phyloP scores from a whole-genome alignment of 2,888 invertebrate species.

The Phania funesta region DNA sequence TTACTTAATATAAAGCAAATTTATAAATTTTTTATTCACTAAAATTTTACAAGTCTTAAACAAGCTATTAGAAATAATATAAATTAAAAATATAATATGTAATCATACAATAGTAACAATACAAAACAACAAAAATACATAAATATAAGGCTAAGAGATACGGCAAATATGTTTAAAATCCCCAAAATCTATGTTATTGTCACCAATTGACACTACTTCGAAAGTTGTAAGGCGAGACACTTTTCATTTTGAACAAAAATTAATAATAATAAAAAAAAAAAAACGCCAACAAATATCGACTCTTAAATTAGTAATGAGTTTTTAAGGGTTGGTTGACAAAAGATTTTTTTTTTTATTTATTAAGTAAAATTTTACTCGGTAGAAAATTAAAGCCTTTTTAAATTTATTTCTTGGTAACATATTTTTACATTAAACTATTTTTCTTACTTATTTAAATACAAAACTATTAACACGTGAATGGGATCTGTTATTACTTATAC shows the following conservation, averaged over 20 bases:
- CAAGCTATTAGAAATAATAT: constrained; percentile 20
- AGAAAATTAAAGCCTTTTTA: too few species aligned
- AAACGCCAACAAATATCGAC: too few species aligned
- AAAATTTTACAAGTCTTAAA: constrained; percentile 5
- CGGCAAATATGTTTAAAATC: not conserved
- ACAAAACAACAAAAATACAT: not conserved
- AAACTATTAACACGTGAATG: too few species aligned
- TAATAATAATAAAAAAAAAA: not conserved
- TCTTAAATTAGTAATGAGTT: too few species aligned
- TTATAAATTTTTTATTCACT: constrained; percentile 14
- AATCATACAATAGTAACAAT: constrained; percentile 16
- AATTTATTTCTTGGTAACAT: too few species aligned
- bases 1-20: constrained; percentile 8
- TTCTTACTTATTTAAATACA: too few species aligned
- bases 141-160: constrained; percentile 9
- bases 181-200: constrained; percentile 3
- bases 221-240: too few species aligned
- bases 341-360: too few species aligned
- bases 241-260: constrained; percentile 10
- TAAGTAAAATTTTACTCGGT: too few species aligned
- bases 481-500: too few species aligned
- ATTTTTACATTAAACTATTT: too few species aligned
- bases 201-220: constrained; percentile 19
- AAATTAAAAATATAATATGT: constrained; percentile 23
- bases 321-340: too few species aligned